These are phyloP conservation scores for Noctuana brunneofusca DNA, from an alignment of 2,888 invertebrate species.

Conservation along the genomic window DNA sequence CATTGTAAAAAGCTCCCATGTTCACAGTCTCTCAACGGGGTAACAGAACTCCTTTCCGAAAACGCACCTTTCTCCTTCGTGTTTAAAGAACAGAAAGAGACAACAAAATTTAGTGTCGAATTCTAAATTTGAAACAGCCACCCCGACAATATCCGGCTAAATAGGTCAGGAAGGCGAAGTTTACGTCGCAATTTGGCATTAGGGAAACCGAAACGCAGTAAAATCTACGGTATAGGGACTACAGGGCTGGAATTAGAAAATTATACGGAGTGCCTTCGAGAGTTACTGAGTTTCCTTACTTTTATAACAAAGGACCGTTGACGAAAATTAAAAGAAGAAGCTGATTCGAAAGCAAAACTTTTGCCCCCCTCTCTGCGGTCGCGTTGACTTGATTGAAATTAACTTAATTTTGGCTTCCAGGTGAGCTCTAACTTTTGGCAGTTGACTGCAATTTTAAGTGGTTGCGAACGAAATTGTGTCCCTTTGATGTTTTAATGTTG, in stretches of 20 bases:
- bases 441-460: constrained; percentile 12
- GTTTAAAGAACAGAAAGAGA: constrained; percentile 54
- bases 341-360: constrained; percentile 24
- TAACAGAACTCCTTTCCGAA: constrained; percentile 39
- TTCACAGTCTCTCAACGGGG: constrained; percentile 19
- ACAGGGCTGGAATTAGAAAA: constrained; percentile 68
- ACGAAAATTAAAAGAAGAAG: constrained; percentile 34
- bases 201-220: constrained; percentile 73
- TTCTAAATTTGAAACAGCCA: constrained; percentile 67
- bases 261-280: constrained; percentile 56
- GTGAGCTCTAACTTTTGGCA: constrained; percentile 19
- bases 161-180: constrained; percentile 82
- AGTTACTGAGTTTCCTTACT: constrained; percentile 40
- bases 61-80: constrained; percentile 52
- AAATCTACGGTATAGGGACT: constrained; percentile 63
- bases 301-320: constrained; percentile 40
- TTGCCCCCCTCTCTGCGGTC: constrained; percentile 1
- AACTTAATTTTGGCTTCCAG: constrained; percentile 30
- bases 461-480: constrained; percentile 2
- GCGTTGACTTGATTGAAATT: constrained; percentile 24
- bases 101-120: constrained; percentile 54
- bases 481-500: background rate
- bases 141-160: constrained; percentile 73
- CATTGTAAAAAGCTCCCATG: constrained; percentile 3
- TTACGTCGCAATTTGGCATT: constrained; percentile 72